These are phyloP conservation scores for Thereva unica DNA, from an alignment of 2,888 invertebrate species.

Conservation along the genomic window DNA sequence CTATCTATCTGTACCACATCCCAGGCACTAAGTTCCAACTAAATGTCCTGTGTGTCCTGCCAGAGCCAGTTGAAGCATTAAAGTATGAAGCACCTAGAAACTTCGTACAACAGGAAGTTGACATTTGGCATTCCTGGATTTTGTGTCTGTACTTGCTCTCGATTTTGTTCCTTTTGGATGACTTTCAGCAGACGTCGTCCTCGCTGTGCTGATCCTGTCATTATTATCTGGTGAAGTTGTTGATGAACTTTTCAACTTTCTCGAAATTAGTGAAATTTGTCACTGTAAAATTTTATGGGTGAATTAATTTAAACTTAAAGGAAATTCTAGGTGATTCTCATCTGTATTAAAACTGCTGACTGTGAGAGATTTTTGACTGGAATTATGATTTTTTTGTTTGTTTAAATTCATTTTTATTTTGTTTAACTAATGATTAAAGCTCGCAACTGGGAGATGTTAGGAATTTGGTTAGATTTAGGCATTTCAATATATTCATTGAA, in stretches of 20 bases:
- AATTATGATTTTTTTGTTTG: too few relatives aligned
- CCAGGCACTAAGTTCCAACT: not conserved
- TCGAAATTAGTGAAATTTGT: not conserved
- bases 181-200: conserved; percentile 32
- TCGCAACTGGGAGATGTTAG: too few relatives aligned
- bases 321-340: not conserved
- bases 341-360: not conserved
- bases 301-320: not conserved
- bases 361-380: too few relatives aligned
- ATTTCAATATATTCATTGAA: too few relatives aligned
- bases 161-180: conserved; percentile 31
- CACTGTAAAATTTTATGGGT: not conserved
- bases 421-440: too few relatives aligned
- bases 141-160: conserved; percentile 26
- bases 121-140: conserved; percentile 39
- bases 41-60: conserved; percentile 24
- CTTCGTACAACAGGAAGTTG: conserved; percentile 39
- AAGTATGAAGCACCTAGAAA: conserved; percentile 37
- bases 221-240: conserved; percentile 18
- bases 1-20: too few relatives aligned
- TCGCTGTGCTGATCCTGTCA: conserved; percentile 7
- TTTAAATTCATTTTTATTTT: too few relatives aligned
- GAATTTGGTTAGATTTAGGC: too few relatives aligned
- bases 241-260: conserved; percentile 1
- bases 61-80: conserved; percentile 37